Conservation (phyloP, 2,888 invertebrate genomes). For the Balanococcus diminutus region DNA sequence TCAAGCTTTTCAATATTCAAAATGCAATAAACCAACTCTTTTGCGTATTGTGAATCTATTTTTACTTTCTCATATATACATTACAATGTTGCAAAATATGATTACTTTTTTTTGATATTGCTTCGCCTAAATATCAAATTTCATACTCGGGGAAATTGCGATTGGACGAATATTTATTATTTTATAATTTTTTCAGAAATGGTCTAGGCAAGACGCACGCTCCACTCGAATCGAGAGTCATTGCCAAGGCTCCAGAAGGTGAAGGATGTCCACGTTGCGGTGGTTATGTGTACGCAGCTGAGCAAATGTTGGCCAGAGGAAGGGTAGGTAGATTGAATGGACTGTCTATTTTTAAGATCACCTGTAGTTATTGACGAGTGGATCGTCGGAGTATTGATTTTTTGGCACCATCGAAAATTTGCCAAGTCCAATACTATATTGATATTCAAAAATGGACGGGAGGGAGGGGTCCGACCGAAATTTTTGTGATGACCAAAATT, state of each 20-base stretch:
- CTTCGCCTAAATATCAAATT: constrained; percentile 34
- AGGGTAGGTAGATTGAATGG: constrained; percentile 72
- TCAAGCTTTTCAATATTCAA: constrained; percentile 42
- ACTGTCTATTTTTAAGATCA: too few species aligned
- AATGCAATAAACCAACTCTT: constrained; percentile 16
- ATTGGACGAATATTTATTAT: too few species aligned
- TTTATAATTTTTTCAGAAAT: not conserved
- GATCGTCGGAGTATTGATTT: too few species aligned
- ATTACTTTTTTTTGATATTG: constrained; percentile 31
- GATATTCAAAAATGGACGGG: too few species aligned
- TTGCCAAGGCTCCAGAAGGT: constrained; percentile 82
- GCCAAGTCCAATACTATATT: too few species aligned
- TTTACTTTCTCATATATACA: not conserved
- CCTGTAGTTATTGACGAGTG: too few species aligned
- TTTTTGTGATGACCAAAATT: too few species aligned
- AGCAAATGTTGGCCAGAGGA: constrained; percentile 90
- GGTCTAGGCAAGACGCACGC: constrained; percentile 46
- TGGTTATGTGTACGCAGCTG: constrained; percentile 87
- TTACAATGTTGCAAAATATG: constrained; percentile 8
- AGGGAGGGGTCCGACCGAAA: too few species aligned
- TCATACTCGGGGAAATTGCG: too few species aligned
- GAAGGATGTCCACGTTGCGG: constrained; percentile 89
- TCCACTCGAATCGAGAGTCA: constrained; percentile 64
- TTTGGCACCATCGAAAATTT: too few species aligned
- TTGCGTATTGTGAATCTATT: constrained; percentile 26